Evolutionary conservation across 2,888 invertebrate genomes (phyloP).

Genomic region (Gastrophysa polygoni): DNA sequence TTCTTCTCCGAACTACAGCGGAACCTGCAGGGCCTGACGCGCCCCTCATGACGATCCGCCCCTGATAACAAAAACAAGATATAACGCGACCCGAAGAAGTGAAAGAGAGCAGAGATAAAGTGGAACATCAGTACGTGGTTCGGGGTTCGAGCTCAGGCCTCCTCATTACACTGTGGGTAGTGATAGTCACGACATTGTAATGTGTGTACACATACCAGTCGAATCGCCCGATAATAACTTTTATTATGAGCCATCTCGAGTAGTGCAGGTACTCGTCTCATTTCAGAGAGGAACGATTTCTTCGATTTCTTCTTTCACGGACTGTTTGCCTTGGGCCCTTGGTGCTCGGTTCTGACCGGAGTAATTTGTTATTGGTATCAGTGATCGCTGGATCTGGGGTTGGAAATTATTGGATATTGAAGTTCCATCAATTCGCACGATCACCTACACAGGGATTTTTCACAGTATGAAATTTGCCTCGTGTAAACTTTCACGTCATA

Average conservation of each 20-base stretch:
- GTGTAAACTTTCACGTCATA: no score
- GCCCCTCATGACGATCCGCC: slow-evolving; percentile 26
- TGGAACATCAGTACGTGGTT: slow-evolving; percentile 7
- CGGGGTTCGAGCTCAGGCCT: slow-evolving; percentile 44
- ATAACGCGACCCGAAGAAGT: slow-evolving; percentile 38
- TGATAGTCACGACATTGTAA: slow-evolving; percentile 58
- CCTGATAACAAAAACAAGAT: slow-evolving; percentile 45
- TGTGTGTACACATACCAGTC: slow-evolving; percentile 50
- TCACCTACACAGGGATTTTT: no score
- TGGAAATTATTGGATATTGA: no score
- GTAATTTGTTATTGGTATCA: no score
- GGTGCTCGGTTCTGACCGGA: no score
- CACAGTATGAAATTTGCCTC: no score
- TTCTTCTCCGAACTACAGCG: slow-evolving; percentile 4
- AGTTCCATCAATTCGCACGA: no score
- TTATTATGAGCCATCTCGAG: slow-evolving; percentile 55
- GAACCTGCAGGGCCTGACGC: slow-evolving; percentile 25
- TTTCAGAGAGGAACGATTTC: slow-evolving; percentile 44
- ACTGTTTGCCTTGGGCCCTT: no score
- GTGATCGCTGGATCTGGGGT: no score
- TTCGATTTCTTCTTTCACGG: slow-evolving; percentile 6
- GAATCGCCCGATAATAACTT: slow-evolving; percentile 56
- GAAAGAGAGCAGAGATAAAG: slow-evolving; percentile 41
- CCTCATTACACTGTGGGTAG: slow-evolving; percentile 60
- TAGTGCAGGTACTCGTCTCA: slow-evolving; percentile 51